Evolutionary conservation across 2,888 invertebrate species (phyloP).

Genomic region (Eristalinus aeneus): DNA sequence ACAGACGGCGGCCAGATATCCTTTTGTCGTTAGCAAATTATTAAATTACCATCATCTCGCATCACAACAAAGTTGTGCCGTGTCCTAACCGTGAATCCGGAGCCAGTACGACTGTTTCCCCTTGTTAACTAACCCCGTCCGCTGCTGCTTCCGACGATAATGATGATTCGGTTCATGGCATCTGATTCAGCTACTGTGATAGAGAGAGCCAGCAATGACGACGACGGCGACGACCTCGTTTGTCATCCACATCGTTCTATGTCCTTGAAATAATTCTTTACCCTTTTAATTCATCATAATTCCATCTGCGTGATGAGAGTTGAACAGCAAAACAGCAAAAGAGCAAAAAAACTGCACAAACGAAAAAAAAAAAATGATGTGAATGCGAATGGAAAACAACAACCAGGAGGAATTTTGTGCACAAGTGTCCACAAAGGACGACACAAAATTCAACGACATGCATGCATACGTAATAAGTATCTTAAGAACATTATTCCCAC

Average conservation of each 20-base stretch:
- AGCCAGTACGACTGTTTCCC: background rate
- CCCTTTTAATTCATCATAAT: conserved; percentile 70
- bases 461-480: conserved; percentile 70
- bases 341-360: background rate
- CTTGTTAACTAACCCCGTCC: too few species aligned
- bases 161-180: conserved; percentile 11
- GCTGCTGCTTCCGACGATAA: background rate
- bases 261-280: conserved; percentile 70
- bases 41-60: background rate
- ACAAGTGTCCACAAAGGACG: conserved; percentile 69
- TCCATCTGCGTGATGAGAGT: conserved; percentile 70
- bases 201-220: background rate
- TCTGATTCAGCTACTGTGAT: conserved; percentile 16
- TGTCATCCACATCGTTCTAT: conserved; percentile 61
- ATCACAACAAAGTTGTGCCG: background rate
- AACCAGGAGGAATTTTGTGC: conserved; percentile 21
- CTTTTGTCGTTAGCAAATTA: background rate
- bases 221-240: conserved; percentile 62
- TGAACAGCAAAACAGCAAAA: conserved; percentile 11
- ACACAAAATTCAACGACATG: conserved; percentile 69
- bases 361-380: background rate
- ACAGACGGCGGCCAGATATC: background rate
- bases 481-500: conserved; percentile 63
- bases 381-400: too few species aligned
- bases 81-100: background rate